Evolutionary conservation across 1,140 invertebrate genomes (phyloP).

Genomic region (Diabrotica undecimpunctata): DNA sequence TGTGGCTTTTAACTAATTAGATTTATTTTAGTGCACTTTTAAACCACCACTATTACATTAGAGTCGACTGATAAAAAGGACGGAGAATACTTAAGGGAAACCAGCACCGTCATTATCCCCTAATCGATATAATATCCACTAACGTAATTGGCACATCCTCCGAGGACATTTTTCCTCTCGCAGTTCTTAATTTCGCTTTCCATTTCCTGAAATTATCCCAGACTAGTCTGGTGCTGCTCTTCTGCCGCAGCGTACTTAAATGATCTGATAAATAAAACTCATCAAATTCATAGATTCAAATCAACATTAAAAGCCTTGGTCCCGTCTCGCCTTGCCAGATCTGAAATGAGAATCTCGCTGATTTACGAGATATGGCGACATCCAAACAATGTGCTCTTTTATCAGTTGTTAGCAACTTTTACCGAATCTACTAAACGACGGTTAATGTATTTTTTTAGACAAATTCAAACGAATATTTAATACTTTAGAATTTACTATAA

Average conservation of each 20-base stretch:
- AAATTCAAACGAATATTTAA: too few relatives aligned
- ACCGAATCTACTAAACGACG: background rate
- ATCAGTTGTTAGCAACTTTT: constrained; percentile 47
- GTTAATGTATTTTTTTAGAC: too few relatives aligned
- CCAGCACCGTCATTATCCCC: background rate
- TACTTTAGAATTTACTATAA: too few relatives aligned
- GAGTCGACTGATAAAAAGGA: too few relatives aligned
- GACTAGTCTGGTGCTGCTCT: background rate
- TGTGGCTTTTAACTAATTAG: too few relatives aligned
- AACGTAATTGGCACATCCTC: background rate
- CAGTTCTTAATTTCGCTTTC: background rate
- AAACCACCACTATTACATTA: too few relatives aligned
- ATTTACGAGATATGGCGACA: constrained; percentile 41
- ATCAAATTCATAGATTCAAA: constrained; percentile 44
- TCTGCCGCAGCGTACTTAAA: constrained; percentile 15
- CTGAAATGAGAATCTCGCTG: constrained; percentile 44
- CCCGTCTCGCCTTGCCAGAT: constrained; percentile 21
- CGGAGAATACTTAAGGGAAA: constrained; percentile 1
- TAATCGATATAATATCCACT: background rate
- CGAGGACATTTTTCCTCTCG: too few relatives aligned
- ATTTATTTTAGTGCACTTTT: too few relatives aligned
- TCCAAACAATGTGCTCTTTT: constrained; percentile 47
- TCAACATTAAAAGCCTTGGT: constrained; percentile 42
- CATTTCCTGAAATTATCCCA: constrained; percentile 1
- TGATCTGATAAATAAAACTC: constrained; percentile 46